Evolutionary conservation across 1,140 invertebrate genomes (phyloP), one percentile per base, ranked within the genome.

Genomic region (Trinorchestia longiramus): DNA sequence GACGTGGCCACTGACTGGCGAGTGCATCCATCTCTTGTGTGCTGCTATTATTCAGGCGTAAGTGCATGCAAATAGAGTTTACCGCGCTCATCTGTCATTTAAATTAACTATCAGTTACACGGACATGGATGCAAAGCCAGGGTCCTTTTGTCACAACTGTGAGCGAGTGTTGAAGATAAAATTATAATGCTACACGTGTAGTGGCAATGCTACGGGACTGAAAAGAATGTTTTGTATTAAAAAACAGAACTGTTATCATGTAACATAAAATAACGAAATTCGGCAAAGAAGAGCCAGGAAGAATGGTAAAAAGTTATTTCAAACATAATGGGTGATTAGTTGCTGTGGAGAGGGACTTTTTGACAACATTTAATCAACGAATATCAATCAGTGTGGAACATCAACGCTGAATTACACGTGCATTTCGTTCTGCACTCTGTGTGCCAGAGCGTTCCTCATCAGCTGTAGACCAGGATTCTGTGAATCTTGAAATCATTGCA

Each of bases 51-150:
- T 77, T 77, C 62, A 77, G 62, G 15, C 62, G 62, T 77, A 77
- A 77, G 62, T 77, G 62, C 62, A 77, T 77, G 62, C 62, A 77
- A 77, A 77, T 77, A 77, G 62, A 77, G 36, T 77, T 77, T 77
- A 77, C 62, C 62, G 62, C 62, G 15, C 62, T 36, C 62, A 28
- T 77, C 11, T 77, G 62, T 77, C 62, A 77, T 77, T 77, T 77
- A 36, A 77, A 77, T 77, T 77, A 77, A 77, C 62, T 77, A 77
- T 77, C 62, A 77, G 62, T 77, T 77, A 77, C 62, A 77, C 8
- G 15, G 15, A 77, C 62, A 11, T 23, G 62, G 1, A 77, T 77
- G 62, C 62, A 77, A 77, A 28, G 62, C 62, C 62, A 19, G 62
- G 62, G 62, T 77, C 62, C 11, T 77, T 77, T 77, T 77, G 62